phyloP scores from a whole-genome alignment of 2,797 vertebrate genomes.

The Eupleurogrammus muticus region DNA sequence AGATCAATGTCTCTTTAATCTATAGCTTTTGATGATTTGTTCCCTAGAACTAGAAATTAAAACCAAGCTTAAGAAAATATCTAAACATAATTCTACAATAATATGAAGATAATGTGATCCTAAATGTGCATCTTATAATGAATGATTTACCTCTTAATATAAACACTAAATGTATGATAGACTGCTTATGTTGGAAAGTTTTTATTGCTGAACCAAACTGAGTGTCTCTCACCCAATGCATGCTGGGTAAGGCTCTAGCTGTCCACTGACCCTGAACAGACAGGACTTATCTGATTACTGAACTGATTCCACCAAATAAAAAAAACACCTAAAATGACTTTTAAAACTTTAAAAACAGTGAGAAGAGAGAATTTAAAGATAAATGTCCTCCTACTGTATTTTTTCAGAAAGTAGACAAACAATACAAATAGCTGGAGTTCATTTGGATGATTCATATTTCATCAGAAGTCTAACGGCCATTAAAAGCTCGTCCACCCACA shows the following conservation, averaged over 20 bases:
- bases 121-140: constrained; percentile 1
- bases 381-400: neutral
- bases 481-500: neutral
- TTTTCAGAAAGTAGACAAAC: constrained; percentile 2
- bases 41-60: neutral
- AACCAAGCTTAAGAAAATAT: constrained; percentile 13
- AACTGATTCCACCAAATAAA: no score
- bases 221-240: neutral
- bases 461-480: constrained; percentile 3
- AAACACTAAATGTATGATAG: constrained; percentile 1
- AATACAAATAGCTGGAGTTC: constrained; percentile 18
- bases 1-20: constrained; percentile 31
- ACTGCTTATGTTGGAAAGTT: neutral
- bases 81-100: neutral
- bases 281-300: neutral
- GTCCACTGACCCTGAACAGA: neutral
- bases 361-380: neutral
- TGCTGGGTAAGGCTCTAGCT: constrained; percentile 14
- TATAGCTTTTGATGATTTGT: neutral
- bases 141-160: neutral
- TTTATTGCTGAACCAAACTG: neutral
- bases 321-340: no score
- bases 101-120: constrained; percentile 4
- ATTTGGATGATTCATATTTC: constrained; percentile 21
- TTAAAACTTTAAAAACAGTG: no score